Evolutionary conservation across 1,140 invertebrate species (phyloP).

Genomic region (Plutomurus gul): DNA sequence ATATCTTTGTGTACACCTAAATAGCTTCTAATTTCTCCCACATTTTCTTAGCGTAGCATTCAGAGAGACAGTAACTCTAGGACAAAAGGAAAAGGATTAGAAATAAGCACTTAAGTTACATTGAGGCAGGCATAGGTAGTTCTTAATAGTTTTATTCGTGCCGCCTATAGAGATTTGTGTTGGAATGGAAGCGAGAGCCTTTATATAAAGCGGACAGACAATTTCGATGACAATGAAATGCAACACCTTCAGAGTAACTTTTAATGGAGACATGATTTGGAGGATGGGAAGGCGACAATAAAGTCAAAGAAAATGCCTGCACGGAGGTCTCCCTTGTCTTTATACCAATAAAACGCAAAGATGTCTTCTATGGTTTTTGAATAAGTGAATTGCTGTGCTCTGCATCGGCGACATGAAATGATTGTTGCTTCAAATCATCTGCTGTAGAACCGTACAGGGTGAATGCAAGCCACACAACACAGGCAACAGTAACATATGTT

Average conservation of each 20-base stretch:
- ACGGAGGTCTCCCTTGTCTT: background rate
- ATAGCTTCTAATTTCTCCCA: background rate
- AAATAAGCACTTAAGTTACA: too few relatives aligned
- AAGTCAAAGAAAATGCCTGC: background rate
- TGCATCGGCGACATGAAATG: background rate
- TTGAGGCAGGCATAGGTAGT: too few relatives aligned
- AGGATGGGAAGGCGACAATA: background rate
- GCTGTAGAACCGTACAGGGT: too few relatives aligned
- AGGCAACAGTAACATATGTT: background rate
- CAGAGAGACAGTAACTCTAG: too few relatives aligned
- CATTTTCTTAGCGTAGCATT: too few relatives aligned
- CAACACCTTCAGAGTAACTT: background rate
- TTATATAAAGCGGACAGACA: background rate
- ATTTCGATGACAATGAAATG: background rate
- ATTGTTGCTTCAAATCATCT: background rate
- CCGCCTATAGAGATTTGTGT: background rate
- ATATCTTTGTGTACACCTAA: background rate
- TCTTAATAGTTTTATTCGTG: too few relatives aligned
- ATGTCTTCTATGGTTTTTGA: too few relatives aligned
- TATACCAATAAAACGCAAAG: conserved; percentile 1
- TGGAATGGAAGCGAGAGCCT: background rate
- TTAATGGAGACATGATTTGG: background rate
- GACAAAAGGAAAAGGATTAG: too few relatives aligned
- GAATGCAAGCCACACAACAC: too few relatives aligned
- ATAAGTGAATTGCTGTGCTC: background rate